Evolutionary conservation across 1,140 invertebrate species (phyloP).

Genomic region (Orussus abietinus): DNA sequence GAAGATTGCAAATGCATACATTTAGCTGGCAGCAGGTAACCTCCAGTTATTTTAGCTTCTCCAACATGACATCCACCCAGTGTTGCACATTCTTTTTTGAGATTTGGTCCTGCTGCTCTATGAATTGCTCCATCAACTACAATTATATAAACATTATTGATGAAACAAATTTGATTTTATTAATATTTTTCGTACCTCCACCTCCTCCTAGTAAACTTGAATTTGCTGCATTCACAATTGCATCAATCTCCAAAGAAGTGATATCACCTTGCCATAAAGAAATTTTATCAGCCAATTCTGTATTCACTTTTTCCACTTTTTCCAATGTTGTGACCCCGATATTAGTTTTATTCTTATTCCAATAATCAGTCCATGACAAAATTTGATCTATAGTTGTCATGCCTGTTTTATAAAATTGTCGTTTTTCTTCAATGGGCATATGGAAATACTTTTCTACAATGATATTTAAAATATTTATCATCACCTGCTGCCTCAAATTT

Average conservation of each 20-base stretch:
- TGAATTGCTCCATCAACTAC: constrained; percentile 84
- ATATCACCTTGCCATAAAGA: constrained; percentile 78
- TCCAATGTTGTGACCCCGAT: constrained; percentile 33
- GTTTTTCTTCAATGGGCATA: constrained; percentile 57
- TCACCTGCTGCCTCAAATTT: constrained; percentile 15
- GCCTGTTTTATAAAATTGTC: constrained; percentile 52
- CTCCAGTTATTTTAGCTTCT: constrained; percentile 77
- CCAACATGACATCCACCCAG: constrained; percentile 72
- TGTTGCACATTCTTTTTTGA: constrained; percentile 69
- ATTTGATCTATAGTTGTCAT: constrained; percentile 53
- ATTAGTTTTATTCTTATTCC: constrained; percentile 43
- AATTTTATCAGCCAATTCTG: constrained; percentile 58
- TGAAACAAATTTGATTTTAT: constrained; percentile 8
- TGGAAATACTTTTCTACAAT: constrained; percentile 53
- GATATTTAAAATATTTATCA: constrained; percentile 8
- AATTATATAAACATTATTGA: constrained; percentile 20
- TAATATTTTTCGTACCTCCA: constrained; percentile 55
- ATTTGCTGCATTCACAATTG: constrained; percentile 92
- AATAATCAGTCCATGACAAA: constrained; percentile 60
- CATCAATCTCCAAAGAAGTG: constrained; percentile 83
- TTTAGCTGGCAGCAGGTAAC: constrained; percentile 75
- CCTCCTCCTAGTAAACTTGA: constrained; percentile 72
- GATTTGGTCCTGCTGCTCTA: constrained; percentile 63
- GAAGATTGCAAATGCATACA: constrained; percentile 50
- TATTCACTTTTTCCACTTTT: constrained; percentile 44